phyloP scores from a whole-genome alignment of 2,797 vertebrate genomes.

The Gephyroberyx darwinii region DNA sequence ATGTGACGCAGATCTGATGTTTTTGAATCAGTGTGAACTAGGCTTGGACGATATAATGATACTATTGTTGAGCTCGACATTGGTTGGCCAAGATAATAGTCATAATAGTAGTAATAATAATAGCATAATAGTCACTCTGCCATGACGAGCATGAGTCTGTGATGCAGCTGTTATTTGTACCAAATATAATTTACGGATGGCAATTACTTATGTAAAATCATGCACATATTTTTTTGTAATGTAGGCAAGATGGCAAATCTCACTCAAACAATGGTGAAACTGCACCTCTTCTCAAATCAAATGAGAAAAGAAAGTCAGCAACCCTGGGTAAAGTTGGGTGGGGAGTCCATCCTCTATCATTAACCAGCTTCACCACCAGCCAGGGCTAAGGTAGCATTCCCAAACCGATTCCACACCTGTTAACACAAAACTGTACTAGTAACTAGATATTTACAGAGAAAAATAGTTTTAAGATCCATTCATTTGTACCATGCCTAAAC shows the following conservation, averaged over 20 bases:
- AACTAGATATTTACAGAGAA: slow-evolving; percentile 10
- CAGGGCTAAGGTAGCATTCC: not conserved
- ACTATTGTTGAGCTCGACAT: too few relatives aligned
- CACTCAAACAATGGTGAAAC: too few relatives aligned
- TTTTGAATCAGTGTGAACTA: not conserved
- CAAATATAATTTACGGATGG: not conserved
- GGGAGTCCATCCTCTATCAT: not conserved
- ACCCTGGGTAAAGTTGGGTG: not conserved
- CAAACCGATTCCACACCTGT: too few relatives aligned
- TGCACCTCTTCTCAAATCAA: not conserved
- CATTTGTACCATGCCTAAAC: too few relatives aligned
- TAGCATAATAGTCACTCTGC: slow-evolving; percentile 6
- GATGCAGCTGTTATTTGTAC: not conserved
- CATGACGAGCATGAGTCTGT: not conserved
- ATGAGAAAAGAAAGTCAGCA: not conserved
- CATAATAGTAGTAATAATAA: too few relatives aligned
- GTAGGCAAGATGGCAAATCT: too few relatives aligned
- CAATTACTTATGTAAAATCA: too few relatives aligned
- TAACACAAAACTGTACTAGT: not conserved
- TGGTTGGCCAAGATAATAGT: not conserved
- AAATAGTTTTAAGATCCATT: not conserved
- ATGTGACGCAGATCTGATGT: not conserved
- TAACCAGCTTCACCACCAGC: not conserved
- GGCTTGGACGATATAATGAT: not conserved
- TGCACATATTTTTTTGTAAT: too few relatives aligned